Evolutionary conservation across 1,140 invertebrate genomes (phyloP).

Genomic region (Ctenoplectra terminalis): DNA sequence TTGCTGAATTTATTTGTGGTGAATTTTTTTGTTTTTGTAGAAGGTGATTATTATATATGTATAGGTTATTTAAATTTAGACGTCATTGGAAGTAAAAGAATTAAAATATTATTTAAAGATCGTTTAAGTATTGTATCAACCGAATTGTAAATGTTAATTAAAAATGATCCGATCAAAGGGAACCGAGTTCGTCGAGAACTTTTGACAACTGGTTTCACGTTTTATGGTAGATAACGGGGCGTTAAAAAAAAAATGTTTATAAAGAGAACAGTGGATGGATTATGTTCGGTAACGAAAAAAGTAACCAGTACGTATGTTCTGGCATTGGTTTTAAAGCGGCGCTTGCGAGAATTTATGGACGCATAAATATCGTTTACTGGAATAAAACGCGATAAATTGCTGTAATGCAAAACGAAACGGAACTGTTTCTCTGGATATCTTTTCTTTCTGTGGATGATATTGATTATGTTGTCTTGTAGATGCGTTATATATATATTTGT

Average conservation of each 20-base stretch:
- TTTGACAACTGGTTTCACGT: background rate
- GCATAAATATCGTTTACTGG: constrained; percentile 35
- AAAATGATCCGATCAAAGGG: too few species aligned
- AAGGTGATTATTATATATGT: too few species aligned
- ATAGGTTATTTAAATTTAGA: too few species aligned
- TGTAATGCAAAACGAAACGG: constrained; percentile 20
- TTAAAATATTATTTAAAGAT: too few species aligned
- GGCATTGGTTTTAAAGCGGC: constrained; percentile 28
- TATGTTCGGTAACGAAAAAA: constrained; percentile 4
- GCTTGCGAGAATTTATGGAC: constrained; percentile 12
- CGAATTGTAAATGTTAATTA: background rate
- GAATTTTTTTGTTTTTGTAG: too few species aligned
- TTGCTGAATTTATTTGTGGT: too few species aligned
- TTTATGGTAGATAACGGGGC: background rate
- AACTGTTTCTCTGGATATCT: constrained; percentile 2
- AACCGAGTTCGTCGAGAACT: background rate
- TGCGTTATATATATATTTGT: too few species aligned
- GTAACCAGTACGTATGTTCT: constrained; percentile 1
- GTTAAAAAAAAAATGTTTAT: background rate
- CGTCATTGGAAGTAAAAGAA: too few species aligned
- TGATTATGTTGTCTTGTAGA: background rate
- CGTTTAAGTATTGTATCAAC: background rate
- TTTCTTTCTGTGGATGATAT: background rate
- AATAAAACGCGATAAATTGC: constrained; percentile 25
- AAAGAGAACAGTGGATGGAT: background rate